A percentile compares a stretch with the other conserved stretches of the same genome.
Evolutionary conservation across 2,797 vertebrate species (phyloP).

Genomic region (Ctenopoma kingsleyae): DNA sequence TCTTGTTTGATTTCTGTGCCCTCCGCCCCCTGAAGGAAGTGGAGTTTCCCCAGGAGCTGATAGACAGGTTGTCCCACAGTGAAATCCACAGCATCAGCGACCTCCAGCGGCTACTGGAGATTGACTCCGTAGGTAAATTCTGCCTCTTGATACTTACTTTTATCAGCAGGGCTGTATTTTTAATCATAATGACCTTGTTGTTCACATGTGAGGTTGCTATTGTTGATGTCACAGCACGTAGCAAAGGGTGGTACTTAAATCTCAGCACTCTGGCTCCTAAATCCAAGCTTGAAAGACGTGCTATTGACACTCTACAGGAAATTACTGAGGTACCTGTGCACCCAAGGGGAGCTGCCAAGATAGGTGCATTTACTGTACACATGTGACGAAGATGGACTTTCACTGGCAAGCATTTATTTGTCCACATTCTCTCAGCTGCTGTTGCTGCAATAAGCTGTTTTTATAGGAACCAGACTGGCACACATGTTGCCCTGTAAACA

Average conservation of each 20-base stretch:
- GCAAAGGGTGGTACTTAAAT: neutral
- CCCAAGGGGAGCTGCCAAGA: conserved; percentile 26
- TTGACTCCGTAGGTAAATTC: conserved; percentile 99
- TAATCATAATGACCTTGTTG: conserved; percentile 12
- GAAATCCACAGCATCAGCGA: conserved; percentile 99
- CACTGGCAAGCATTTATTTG: conserved; percentile 47
- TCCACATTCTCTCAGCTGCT: conserved; percentile 53
- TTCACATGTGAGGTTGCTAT: conserved; percentile 25
- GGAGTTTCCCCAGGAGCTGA: conserved; percentile 95
- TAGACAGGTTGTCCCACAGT: conserved; percentile 94
- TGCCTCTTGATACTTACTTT: conserved; percentile 81
- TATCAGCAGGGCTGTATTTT: conserved; percentile 40
- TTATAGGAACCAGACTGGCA: conserved; percentile 45
- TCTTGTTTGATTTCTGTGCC: conserved; percentile 62
- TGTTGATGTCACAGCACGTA: conserved; percentile 20
- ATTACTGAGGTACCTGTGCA: conserved; percentile 23
- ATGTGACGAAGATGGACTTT: conserved; percentile 62
- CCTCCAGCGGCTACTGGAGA: conserved; percentile 98
- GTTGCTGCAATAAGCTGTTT: conserved; percentile 46
- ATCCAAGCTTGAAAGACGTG: conserved; percentile 1
- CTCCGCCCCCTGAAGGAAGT: conserved; percentile 86
- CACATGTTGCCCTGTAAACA: conserved; percentile 57
- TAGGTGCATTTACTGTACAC: conserved; percentile 34
- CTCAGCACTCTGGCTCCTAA: conserved; percentile 14
- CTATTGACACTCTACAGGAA: conserved; percentile 5